phyloP scores from a whole-genome alignment of 2,113 vertebrate genomes.

The Aphelocoma coerulescens region DNA sequence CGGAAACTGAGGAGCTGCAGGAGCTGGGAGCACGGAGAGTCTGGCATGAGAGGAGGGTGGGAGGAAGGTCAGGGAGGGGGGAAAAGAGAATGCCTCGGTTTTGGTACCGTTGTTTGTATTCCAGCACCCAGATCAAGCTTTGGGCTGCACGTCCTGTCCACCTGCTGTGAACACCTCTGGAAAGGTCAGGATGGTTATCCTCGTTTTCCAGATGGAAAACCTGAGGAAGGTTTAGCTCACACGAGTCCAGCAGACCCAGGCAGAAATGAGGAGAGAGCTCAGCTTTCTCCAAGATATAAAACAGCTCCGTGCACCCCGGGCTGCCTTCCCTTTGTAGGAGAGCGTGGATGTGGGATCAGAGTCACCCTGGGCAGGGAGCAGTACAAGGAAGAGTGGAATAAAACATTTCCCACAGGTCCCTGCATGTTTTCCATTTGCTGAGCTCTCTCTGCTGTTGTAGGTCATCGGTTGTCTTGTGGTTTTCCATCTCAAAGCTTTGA shows the following conservation, averaged over 20 bases:
- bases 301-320: fast-evolving
- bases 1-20: background rate
- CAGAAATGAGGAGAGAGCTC: background rate
- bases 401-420: background rate
- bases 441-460: background rate
- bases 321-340: background rate
- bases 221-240: background rate
- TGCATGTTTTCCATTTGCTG: background rate
- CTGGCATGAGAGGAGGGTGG: background rate
- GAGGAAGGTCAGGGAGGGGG: background rate
- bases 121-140: background rate
- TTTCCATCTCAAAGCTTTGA: background rate
- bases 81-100: background rate
- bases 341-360: background rate
- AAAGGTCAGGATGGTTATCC: background rate
- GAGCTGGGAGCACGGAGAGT: background rate
- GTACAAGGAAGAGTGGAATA: background rate
- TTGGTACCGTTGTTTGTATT: background rate
- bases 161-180: background rate
- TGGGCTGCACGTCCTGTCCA: background rate
- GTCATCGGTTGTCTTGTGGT: background rate
- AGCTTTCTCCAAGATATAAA: background rate
- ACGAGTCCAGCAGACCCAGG: background rate
- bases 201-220: background rate
- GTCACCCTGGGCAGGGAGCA: background rate